A percentile compares a stretch with the other conserved stretches of the same genome.
These are phyloP conservation scores for Macaria notata DNA, from an alignment of 2,888 invertebrate species.

Conservation along the genomic window DNA sequence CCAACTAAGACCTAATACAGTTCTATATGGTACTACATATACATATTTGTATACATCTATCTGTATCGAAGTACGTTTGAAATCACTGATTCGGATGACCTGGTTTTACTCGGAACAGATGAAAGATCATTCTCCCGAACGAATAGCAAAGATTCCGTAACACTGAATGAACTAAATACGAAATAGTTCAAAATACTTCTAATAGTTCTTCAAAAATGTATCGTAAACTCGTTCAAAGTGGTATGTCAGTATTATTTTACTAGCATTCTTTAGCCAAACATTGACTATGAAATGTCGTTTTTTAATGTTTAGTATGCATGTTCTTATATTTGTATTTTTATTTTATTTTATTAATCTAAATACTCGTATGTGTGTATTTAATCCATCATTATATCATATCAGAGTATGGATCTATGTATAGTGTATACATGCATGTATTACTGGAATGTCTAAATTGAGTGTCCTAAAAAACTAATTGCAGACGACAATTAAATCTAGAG, in stretches of 20 bases:
- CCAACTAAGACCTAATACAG: slow-evolving; percentile 9
- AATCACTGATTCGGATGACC: slow-evolving; percentile 20
- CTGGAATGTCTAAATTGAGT: slow-evolving; percentile 33
- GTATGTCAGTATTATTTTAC: neutral
- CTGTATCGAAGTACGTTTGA: slow-evolving; percentile 10
- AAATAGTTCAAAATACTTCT: neutral
- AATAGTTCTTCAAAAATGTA: neutral
- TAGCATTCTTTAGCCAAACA: neutral
- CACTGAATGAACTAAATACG: slow-evolving; percentile 4
- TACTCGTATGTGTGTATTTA: no score
- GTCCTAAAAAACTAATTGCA: slow-evolving; percentile 36
- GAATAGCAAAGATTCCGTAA: slow-evolving; percentile 12
- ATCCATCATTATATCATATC: no score
- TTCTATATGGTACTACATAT: neutral
- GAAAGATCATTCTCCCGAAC: slow-evolving; percentile 12
- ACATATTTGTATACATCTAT: neutral
- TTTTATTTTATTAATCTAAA: no score
- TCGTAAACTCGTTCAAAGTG: no score
- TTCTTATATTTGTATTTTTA: no score
- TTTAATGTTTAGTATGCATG: no score
- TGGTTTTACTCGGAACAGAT: slow-evolving; percentile 17
- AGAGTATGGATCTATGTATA: neutral
- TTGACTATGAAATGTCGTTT: no score
- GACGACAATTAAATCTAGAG: slow-evolving; percentile 40
- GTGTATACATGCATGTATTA: slow-evolving; percentile 31